Conservation (phyloP, 2,797 vertebrate genomes). For the Falco cherrug region DNA sequence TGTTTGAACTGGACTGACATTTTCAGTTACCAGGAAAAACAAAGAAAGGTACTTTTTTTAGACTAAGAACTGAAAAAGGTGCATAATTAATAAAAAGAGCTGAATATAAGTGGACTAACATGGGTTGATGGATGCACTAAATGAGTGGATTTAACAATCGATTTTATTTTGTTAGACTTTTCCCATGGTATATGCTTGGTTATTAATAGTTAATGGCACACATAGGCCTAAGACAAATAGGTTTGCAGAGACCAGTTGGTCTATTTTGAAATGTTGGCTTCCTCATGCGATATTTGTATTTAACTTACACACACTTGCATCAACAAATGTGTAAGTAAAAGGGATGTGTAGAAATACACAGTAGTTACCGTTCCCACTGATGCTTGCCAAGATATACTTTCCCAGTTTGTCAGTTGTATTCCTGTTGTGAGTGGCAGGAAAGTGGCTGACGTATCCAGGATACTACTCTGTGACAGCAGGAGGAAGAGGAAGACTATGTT, state of each 20-base stretch:
- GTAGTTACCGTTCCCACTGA: background rate
- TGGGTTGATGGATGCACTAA: background rate
- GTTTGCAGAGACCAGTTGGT: background rate
- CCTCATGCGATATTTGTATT: background rate
- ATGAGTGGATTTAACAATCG: background rate
- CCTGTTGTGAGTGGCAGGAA: background rate
- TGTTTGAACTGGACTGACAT: background rate
- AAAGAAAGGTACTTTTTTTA: background rate
- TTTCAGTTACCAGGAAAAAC: background rate
- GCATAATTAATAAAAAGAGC: background rate
- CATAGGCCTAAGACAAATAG: background rate
- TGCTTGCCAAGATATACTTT: background rate
- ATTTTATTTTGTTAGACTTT: background rate
- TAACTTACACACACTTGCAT: background rate
- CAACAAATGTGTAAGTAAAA: background rate
- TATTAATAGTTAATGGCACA: background rate
- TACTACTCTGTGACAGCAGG: accelerated
- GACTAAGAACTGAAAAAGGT: background rate
- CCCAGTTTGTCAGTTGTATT: background rate
- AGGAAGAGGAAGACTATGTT: background rate
- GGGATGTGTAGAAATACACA: background rate
- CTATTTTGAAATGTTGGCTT: background rate
- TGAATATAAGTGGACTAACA: background rate
- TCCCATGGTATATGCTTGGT: background rate
- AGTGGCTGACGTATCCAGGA: background rate